Percentiles rank a stretch among this genome's conserved stretches.
These are phyloP conservation scores for Neopipo cinnamomea DNA, from an alignment of 2,113 vertebrate species.

Conservation along the genomic window DNA sequence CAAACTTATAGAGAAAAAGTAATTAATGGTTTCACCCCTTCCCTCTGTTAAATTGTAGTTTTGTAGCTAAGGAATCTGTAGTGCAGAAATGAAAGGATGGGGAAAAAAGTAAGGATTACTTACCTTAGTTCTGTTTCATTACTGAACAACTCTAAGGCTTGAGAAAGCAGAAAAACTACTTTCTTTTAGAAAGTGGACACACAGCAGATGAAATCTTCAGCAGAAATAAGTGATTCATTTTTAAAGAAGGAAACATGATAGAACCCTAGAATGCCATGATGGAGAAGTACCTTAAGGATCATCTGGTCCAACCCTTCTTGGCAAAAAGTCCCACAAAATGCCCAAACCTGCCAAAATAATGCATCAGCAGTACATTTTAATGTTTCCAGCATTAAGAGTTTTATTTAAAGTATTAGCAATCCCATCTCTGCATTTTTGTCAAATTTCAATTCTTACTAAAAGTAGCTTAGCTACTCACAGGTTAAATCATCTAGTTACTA, in stretches of 20 bases:
- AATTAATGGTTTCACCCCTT: not conserved
- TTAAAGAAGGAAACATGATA: not conserved
- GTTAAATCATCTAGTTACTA: not conserved
- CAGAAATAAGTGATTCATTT: not conserved
- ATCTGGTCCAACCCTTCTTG: not conserved
- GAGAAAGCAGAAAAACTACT: not conserved
- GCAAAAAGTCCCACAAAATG: not conserved
- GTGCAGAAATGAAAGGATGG: not conserved
- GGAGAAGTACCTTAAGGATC: not conserved
- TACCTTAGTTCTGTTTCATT: not conserved
- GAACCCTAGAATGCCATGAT: not conserved
- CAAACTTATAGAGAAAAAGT: not conserved
- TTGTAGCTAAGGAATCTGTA: not conserved
- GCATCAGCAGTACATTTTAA: not conserved
- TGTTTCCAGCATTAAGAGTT: not conserved
- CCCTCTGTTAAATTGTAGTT: not conserved
- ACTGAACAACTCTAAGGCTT: not conserved
- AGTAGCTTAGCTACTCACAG: not conserved
- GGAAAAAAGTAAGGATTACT: not conserved
- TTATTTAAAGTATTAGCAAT: not conserved
- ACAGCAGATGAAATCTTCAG: not conserved
- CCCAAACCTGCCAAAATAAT: not conserved
- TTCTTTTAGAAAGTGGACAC: not conserved
- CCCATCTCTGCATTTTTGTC: not conserved
- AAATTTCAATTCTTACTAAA: not conserved